These are phyloP conservation scores for Lampris incognitus DNA, from an alignment of 2,113 vertebrate species.

Conservation along the genomic window DNA sequence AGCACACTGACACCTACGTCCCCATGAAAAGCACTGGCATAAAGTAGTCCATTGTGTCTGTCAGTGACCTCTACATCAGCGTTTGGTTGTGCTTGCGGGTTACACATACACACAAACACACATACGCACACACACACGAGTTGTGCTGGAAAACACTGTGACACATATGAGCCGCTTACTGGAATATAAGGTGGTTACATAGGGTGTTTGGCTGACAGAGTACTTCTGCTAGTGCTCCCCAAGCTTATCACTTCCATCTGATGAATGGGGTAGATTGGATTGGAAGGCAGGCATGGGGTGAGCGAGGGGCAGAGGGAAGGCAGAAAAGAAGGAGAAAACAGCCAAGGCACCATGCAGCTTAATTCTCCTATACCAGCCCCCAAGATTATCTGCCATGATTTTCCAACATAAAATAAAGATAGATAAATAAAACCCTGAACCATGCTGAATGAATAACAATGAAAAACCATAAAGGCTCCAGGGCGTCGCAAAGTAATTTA, in stretches of 20 bases:
- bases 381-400: conserved; percentile 69
- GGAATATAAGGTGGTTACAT: conserved; percentile 50
- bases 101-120: not conserved
- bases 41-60: no score
- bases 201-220: conserved; percentile 73
- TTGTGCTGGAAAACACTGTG: not conserved
- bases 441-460: conserved; percentile 71
- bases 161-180: conserved; percentile 41
- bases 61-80: no score
- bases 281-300: conserved; percentile 77
- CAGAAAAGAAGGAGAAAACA: conserved; percentile 15
- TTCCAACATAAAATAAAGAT: conserved; percentile 68
- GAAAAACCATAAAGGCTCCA: conserved; percentile 68
- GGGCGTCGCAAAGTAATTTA: conserved; percentile 71
- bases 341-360: conserved; percentile 60
- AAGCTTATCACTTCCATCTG: conserved; percentile 85
- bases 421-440: conserved; percentile 73
- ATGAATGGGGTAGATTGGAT: conserved; percentile 84
- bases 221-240: conserved; percentile 78
- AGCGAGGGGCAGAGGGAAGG: conserved; percentile 46
- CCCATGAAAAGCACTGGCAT: no score
- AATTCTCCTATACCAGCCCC: conserved; percentile 64
- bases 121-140: conserved; percentile 13
- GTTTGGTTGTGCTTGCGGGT: no score
- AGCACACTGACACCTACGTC: not conserved